Conservation (phyloP, 2,888 invertebrate species). For the Leptarthrus brevirostris region DNA sequence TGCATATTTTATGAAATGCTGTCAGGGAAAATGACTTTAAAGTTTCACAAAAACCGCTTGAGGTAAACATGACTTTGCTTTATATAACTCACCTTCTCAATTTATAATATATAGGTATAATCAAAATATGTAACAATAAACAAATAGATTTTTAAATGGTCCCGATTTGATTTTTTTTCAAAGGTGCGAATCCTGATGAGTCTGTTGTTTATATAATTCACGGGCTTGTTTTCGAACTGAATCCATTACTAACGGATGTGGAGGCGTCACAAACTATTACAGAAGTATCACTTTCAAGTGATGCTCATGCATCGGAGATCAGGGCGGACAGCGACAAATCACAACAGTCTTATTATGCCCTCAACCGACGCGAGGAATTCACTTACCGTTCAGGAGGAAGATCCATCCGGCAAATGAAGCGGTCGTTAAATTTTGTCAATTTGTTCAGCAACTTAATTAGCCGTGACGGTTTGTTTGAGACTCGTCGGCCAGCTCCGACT, state of each 20-base stretch:
- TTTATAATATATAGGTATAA: too few relatives aligned
- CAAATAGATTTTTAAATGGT: too few relatives aligned
- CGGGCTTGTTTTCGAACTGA: too few relatives aligned
- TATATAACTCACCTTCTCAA: too few relatives aligned
- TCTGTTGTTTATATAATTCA: too few relatives aligned
- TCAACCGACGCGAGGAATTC: constrained; percentile 12
- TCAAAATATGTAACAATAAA: too few relatives aligned
- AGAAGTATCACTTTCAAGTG: constrained; percentile 62
- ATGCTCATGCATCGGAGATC: constrained; percentile 58
- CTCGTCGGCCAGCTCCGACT: constrained; percentile 35
- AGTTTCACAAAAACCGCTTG: too few relatives aligned
- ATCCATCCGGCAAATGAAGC: constrained; percentile 44
- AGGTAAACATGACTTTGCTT: too few relatives aligned
- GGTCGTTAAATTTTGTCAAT: constrained; percentile 51
- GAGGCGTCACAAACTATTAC: constrained; percentile 56
- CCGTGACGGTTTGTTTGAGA: constrained; percentile 50
- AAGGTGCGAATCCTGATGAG: too few relatives aligned
- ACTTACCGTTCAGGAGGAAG: constrained; percentile 8
- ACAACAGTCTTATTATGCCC: constrained; percentile 23
- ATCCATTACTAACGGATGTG: constrained; percentile 40
- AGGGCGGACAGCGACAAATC: constrained; percentile 52
- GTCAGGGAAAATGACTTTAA: too few relatives aligned
- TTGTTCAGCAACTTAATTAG: constrained; percentile 52
- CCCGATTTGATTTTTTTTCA: too few relatives aligned
- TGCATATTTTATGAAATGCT: too few relatives aligned